Conservation (phyloP, 23 tunicate genomes). For the Clavelina lepadiformis region DNA sequence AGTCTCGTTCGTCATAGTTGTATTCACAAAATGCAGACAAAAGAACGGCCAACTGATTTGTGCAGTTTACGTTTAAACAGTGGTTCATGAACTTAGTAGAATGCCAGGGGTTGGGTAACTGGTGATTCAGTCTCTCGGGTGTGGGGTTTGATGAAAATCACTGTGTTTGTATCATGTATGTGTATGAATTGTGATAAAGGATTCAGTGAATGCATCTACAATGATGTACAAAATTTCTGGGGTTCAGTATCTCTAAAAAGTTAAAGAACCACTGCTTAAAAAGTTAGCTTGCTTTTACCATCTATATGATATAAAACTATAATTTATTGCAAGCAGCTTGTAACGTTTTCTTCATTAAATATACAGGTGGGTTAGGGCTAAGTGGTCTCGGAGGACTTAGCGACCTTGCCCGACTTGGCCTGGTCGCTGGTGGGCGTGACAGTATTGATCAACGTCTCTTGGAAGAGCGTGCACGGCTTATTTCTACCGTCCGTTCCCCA, state of each 20-base stretch:
- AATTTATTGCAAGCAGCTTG: not conserved
- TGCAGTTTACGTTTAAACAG: no score
- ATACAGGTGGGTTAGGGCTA: constrained; percentile 6
- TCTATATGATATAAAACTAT: not conserved
- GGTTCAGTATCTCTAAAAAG: no score
- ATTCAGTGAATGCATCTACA: no score
- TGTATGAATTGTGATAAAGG: no score
- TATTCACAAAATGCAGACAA: constrained; percentile 15
- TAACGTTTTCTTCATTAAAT: not conserved
- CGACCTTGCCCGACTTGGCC: constrained; percentile 15
- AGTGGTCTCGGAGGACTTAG: constrained; percentile 9
- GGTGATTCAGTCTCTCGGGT: no score
- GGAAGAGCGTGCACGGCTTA: constrained; percentile 24
- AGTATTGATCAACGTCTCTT: constrained; percentile 20
- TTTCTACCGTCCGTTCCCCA: constrained; percentile 7
- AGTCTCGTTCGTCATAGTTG: constrained; percentile 30
- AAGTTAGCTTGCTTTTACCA: no score
- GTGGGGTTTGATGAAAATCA: no score
- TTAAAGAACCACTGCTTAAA: no score
- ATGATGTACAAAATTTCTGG: no score
- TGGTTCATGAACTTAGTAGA: no score
- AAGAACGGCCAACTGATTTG: constrained; percentile 32
- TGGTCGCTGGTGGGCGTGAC: not conserved
- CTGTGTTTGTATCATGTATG: no score
- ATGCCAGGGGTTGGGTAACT: no score